Base-by-base conservation (phyloP, 2,888 invertebrate genomes). In the Apotomis betuletana region DNA sequence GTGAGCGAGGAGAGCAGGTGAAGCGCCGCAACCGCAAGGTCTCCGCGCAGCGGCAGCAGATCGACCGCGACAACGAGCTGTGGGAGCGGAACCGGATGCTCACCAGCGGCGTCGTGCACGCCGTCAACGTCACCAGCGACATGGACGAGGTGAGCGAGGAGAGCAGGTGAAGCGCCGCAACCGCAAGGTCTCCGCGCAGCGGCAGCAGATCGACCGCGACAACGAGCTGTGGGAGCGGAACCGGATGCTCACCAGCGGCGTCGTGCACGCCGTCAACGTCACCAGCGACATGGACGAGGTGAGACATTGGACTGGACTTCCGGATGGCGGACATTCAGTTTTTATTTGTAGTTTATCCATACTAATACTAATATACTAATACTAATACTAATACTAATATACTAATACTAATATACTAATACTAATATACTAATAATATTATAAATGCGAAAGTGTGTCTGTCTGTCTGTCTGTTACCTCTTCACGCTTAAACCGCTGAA, bases 71-170 rank as follows among this genome's bases (percentile, higher is more conserved):
- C 93, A 99, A 99, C 88, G 99, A 99, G 86, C 94, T 98, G 78
- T 99, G 99, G 99, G 99, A 99, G 90, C 95, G 98, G 38, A 99
- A 99, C 94, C 95, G 99, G 76, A 98, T 99, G 98, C 94, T 99
- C 41, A 97, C 99, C 5, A 97, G 97, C 44, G 98, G 99, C 15
- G 99, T 99, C 0, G 98, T 99, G 0, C 97, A 97, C 83, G 96
- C 97, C 44, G 95, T 98, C 54, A 97, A 97, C 81, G 95, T 97
- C 44, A 98, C 97, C 0, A 97, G 97, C 76, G 96, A 97, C 8
- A 99, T 99, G 72, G 99, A 99, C 86, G 97, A 98, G 0, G 96
- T 96, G 73, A 97, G 97, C 80, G 98, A 98, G 77, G 99, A 99
- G 85, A 97, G 84, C 97, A 98, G 79, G 92, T 99, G 73, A 97